Evolutionary conservation across 2,888 invertebrate genomes (phyloP).

Genomic region (Athalia circularis): DNA sequence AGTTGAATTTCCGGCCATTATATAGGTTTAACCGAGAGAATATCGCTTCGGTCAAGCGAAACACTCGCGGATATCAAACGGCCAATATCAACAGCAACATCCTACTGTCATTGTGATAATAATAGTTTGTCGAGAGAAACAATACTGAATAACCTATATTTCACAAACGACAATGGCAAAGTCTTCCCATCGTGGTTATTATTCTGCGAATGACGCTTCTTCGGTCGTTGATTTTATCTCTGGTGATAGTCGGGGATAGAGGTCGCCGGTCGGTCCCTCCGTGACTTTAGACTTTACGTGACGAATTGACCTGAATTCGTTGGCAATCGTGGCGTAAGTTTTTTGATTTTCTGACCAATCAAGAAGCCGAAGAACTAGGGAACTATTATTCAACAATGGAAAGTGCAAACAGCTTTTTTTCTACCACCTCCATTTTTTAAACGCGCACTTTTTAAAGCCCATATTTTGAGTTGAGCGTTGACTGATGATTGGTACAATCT

Average conservation of each 20-base stretch:
- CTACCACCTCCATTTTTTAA: no score
- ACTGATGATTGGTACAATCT: no score
- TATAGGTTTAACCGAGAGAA: slow-evolving; percentile 49
- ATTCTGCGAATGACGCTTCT: slow-evolving; percentile 26
- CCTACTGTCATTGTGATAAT: slow-evolving; percentile 33
- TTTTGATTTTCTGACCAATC: no score
- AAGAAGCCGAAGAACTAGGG: no score
- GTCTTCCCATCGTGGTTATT: slow-evolving; percentile 61
- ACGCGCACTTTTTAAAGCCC: no score
- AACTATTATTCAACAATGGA: no score
- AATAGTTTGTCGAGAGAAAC: slow-evolving; percentile 27
- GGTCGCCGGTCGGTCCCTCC: no score
- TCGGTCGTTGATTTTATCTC: neutral
- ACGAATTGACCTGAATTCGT: no score
- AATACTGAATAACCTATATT: slow-evolving; percentile 63
- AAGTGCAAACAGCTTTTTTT: no score
- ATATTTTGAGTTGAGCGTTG: no score
- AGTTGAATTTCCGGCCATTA: slow-evolving; percentile 76
- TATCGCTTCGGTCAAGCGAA: slow-evolving; percentile 41
- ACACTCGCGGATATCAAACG: slow-evolving; percentile 27
- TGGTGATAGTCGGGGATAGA: neutral
- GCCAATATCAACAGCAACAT: slow-evolving; percentile 23
- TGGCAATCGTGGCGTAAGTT: no score
- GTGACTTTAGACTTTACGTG: no score
- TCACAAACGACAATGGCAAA: slow-evolving; percentile 57